These are phyloP conservation scores for Lamellibrachia satsuma DNA, from an alignment of 2,888 invertebrate genomes.

Conservation along the genomic window DNA sequence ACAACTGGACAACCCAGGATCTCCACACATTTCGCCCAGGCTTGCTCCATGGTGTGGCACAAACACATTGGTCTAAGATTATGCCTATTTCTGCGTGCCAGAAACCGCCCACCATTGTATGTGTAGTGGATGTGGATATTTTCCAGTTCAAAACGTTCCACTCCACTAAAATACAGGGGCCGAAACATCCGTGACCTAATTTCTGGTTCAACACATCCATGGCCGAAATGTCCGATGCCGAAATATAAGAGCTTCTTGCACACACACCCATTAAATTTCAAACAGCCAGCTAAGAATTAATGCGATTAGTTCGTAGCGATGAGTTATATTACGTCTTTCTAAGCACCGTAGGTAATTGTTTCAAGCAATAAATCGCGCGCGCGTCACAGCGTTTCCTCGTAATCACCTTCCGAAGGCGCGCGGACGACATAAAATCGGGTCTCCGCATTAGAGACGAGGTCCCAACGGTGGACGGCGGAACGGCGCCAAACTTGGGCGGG, in stretches of 20 bases:
- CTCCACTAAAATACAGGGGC: not conserved
- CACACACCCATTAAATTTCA: not conserved
- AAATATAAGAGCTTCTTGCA: not conserved
- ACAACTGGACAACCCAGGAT: too few relatives aligned
- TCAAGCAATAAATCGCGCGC: not conserved
- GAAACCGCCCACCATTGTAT: not conserved
- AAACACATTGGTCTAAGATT: not conserved
- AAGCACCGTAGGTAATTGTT: not conserved
- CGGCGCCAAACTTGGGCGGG: not conserved
- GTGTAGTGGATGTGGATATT: not conserved
- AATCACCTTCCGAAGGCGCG: not conserved
- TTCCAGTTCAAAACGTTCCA: not conserved
- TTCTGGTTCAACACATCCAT: not conserved
- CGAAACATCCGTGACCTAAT: not conserved
- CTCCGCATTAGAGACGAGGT: not conserved
- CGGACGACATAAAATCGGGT: not conserved
- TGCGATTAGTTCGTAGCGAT: not conserved
- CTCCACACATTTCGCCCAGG: too few relatives aligned
- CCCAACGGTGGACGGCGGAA: not conserved
- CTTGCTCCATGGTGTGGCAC: too few relatives aligned
- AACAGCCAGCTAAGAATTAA: not conserved
- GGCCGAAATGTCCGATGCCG: not conserved
- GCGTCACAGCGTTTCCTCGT: not conserved
- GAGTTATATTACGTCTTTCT: not conserved
- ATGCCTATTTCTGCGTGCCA: not conserved